phyloP scores from a whole-genome alignment of 2,888 invertebrate genomes.

The Sipha maydis region DNA sequence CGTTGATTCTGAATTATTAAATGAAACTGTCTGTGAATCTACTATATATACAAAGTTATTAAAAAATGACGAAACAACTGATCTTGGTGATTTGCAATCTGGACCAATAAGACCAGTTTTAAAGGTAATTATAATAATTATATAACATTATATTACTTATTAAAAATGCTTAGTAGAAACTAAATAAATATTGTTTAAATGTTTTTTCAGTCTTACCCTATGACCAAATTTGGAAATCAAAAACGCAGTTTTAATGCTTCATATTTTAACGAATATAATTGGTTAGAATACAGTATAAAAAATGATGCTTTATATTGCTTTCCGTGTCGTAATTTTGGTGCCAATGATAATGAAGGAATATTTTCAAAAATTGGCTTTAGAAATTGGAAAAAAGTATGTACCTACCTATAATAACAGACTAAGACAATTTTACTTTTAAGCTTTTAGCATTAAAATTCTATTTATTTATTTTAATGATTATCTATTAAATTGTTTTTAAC shows the following conservation, averaged over 20 bases:
- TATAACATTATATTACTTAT: not conserved
- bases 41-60: not conserved
- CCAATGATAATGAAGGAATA: constrained; percentile 12
- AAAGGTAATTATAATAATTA: constrained; percentile 8
- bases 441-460: not conserved
- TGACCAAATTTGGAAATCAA: not conserved
- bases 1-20: not conserved
- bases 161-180: not conserved
- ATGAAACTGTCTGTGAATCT: not conserved
- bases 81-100: constrained; percentile 9
- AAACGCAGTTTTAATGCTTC: too few species aligned
- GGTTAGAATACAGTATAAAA: not conserved
- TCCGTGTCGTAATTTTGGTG: not conserved
- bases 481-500: not conserved
- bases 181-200: not conserved
- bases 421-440: not conserved
- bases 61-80: constrained; percentile 7
- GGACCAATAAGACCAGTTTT: not conserved
- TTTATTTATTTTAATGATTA: not conserved
- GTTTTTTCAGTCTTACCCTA: constrained; percentile 4
- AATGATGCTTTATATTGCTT: constrained; percentile 8
- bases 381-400: too few species aligned
- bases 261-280: not conserved
- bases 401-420: too few species aligned
- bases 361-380: constrained; percentile 13